phyloP scores from a whole-genome alignment of 2,888 invertebrate genomes.

The Coenonympha arcania region DNA sequence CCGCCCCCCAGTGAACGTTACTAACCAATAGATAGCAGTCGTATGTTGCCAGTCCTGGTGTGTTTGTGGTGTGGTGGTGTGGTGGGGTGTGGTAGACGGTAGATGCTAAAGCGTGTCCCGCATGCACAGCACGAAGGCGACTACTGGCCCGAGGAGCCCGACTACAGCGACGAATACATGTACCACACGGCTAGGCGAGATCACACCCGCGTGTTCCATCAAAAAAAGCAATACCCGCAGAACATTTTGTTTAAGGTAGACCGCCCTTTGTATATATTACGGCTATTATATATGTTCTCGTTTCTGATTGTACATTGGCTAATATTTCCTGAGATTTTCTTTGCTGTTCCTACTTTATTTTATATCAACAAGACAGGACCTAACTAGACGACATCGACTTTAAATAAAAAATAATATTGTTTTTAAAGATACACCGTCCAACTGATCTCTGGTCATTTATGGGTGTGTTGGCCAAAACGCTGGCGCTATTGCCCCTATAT shows the following conservation, averaged over 20 bases:
- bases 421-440: too few species aligned
- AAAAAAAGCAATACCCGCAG: constrained; percentile 71
- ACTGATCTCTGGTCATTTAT: too few species aligned
- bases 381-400: too few species aligned
- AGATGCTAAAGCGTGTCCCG: constrained; percentile 26
- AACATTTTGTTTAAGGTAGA: constrained; percentile 71
- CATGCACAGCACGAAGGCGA: constrained; percentile 42
- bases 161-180: constrained; percentile 70
- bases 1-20: constrained; percentile 19
- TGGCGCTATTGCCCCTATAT: too few species aligned
- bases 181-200: constrained; percentile 70
- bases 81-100: constrained; percentile 23
- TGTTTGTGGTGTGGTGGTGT: too few species aligned
- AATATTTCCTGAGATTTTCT: too few species aligned
- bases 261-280: constrained; percentile 18
- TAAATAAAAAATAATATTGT: too few species aligned
- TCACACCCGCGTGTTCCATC: constrained; percentile 64
- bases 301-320: too few species aligned
- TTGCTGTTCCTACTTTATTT: too few species aligned
- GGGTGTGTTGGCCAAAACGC: too few species aligned
- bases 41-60: constrained; percentile 24
- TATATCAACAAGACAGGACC: too few species aligned
- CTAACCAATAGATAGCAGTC: constrained; percentile 23
- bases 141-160: constrained; percentile 62
- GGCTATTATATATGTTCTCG: too few species aligned